Evolutionary conservation across 2,113 vertebrate species (phyloP).

Genomic region (Canis aureus): DNA sequence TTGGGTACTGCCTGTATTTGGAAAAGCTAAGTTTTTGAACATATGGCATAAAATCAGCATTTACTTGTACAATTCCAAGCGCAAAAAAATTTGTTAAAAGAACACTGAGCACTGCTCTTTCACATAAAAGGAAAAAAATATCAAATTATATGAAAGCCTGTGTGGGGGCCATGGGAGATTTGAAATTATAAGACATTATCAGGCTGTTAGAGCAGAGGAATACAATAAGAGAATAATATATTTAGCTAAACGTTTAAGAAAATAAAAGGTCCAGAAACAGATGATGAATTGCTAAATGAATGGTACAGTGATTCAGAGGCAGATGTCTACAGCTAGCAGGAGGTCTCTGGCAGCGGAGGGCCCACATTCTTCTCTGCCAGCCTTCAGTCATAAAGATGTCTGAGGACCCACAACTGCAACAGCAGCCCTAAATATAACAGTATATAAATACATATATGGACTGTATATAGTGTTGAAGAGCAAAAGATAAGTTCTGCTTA

Average conservation of each 20-base stretch:
- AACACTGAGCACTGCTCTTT: constrained; percentile 9
- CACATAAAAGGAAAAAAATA: background rate
- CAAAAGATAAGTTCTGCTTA: background rate
- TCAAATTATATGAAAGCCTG: background rate
- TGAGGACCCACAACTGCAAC: background rate
- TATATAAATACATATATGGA: background rate
- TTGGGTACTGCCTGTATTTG: background rate
- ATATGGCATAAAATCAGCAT: background rate
- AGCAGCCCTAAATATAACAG: background rate
- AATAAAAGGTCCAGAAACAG: background rate
- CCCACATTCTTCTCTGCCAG: background rate
- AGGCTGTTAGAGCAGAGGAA: background rate
- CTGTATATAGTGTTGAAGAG: background rate
- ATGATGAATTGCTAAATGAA: background rate
- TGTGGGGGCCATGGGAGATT: background rate
- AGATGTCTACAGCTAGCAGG: background rate
- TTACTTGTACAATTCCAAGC: constrained; percentile 34
- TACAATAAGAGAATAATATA: background rate
- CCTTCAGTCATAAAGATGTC: background rate
- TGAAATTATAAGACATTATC: background rate
- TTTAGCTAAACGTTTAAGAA: background rate
- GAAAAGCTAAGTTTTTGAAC: constrained; percentile 36
- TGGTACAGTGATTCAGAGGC: background rate
- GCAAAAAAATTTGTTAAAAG: constrained; percentile 41
- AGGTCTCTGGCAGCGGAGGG: background rate